These are phyloP conservation scores for Moxostoma hubbsi DNA, from an alignment of 2,797 vertebrate species.

Conservation along the genomic window DNA sequence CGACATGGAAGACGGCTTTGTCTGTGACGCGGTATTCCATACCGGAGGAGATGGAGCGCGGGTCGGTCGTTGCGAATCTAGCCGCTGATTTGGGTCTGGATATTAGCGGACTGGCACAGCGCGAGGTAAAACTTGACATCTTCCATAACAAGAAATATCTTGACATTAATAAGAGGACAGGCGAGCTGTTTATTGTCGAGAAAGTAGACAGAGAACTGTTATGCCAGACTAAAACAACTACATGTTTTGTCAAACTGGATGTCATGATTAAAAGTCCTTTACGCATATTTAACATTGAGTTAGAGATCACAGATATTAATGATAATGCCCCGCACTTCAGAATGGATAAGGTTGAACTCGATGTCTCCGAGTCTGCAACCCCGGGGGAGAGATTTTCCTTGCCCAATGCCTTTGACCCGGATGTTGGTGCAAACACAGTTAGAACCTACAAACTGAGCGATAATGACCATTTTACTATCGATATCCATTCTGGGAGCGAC, in stretches of 20 bases:
- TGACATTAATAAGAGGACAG: conserved; percentile 78
- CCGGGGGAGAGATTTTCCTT: conserved; percentile 63
- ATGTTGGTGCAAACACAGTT: conserved; percentile 58
- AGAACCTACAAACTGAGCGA: conserved; percentile 57
- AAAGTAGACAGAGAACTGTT: conserved; percentile 85
- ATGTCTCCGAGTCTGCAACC: conserved; percentile 85
- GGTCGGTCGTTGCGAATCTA: conserved; percentile 80
- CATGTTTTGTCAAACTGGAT: conserved; percentile 85
- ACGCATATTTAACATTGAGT: conserved; percentile 87
- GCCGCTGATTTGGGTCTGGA: conserved; percentile 79
- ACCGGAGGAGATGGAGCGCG: conserved; percentile 80
- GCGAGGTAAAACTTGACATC: conserved; percentile 81
- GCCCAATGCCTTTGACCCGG: conserved; percentile 58
- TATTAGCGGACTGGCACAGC: conserved; percentile 63
- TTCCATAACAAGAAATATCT: conserved; percentile 78
- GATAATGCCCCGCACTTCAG: conserved; percentile 89
- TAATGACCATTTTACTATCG: conserved; percentile 56
- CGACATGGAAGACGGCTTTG: conserved; percentile 66
- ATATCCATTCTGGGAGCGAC: conserved; percentile 54
- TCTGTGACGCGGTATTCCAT: conserved; percentile 80
- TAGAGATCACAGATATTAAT: conserved; percentile 89
- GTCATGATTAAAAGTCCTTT: conserved; percentile 83
- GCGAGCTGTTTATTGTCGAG: conserved; percentile 76
- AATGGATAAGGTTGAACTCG: conserved; percentile 80
- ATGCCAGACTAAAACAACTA: conserved; percentile 73